Percentiles rank a stretch among this genome's conserved stretches.
These are phyloP conservation scores for Platichthys stellatus DNA, from an alignment of 2,113 vertebrate genomes.

Conservation along the genomic window DNA sequence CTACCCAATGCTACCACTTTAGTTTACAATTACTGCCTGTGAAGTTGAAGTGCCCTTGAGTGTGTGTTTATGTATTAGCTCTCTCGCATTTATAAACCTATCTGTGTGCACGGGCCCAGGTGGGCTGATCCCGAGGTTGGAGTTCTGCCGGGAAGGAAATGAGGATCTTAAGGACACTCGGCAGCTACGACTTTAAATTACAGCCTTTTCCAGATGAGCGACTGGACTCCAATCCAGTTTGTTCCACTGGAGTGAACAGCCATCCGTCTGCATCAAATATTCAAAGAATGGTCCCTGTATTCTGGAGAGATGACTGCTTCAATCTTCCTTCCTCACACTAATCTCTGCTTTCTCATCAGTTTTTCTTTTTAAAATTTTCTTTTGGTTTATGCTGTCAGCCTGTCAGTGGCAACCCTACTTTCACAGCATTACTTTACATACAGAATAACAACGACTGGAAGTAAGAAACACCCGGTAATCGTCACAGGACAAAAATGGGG, in stretches of 20 bases:
- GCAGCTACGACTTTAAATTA: conserved; percentile 78
- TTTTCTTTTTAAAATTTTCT: neutral
- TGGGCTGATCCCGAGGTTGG: conserved; percentile 61
- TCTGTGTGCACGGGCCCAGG: conserved; percentile 52
- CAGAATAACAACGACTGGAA: conserved; percentile 27
- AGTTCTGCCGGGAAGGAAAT: conserved; percentile 71
- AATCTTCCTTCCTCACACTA: conserved; percentile 64
- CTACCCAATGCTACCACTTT: neutral
- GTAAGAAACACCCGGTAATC: neutral
- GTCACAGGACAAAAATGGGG: conserved; percentile 19
- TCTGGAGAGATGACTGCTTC: conserved; percentile 64
- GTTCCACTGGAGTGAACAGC: conserved; percentile 84
- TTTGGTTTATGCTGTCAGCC: conserved; percentile 1
- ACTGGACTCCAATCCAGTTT: conserved; percentile 82
- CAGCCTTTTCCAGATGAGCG: conserved; percentile 82
- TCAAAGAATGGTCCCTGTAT: conserved; percentile 79
- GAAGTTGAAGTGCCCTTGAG: conserved; percentile 17
- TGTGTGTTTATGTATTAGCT: neutral
- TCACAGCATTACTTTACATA: conserved; percentile 18
- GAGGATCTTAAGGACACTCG: conserved; percentile 74
- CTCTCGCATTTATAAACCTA: neutral
- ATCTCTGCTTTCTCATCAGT: conserved; percentile 42
- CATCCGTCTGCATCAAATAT: conserved; percentile 86
- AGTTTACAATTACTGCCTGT: conserved; percentile 29
- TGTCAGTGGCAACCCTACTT: neutral